These are phyloP conservation scores for Tetramorium parvispinum DNA, from an alignment of 1,140 invertebrate genomes.

Conservation along the genomic window DNA sequence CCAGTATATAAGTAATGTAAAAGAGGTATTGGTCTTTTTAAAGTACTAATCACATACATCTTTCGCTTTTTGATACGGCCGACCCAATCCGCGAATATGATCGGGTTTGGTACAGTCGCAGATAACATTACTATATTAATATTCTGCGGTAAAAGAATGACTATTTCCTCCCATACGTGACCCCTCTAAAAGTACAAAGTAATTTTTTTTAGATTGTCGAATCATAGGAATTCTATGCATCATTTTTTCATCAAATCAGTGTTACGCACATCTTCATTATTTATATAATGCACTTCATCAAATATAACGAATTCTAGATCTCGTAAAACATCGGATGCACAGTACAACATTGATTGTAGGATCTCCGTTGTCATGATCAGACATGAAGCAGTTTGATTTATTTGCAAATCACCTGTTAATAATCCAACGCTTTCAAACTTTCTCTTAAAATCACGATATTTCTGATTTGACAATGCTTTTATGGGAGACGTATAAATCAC, in stretches of 20 bases:
- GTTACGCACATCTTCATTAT: conserved; percentile 94
- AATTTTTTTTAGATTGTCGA: background rate
- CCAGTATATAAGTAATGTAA: conserved; percentile 98
- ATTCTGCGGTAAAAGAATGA: conserved; percentile 97
- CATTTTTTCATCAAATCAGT: background rate
- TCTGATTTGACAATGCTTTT: conserved; percentile 99
- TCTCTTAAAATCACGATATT: conserved; percentile 98
- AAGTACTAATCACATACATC: conserved; percentile 97
- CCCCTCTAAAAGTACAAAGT: conserved; percentile 89
- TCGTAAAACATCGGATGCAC: conserved; percentile 96
- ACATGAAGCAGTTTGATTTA: conserved; percentile 96
- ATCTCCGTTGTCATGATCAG: conserved; percentile 99
- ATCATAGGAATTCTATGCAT: background rate
- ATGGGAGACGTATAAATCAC: conserved; percentile 99
- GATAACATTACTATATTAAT: conserved; percentile 99
- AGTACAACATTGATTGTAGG: conserved; percentile 98
- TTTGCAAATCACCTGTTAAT: conserved; percentile 98
- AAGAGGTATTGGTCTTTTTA: conserved; percentile 97
- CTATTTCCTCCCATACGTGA: conserved; percentile 99
- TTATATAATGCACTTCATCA: conserved; percentile 99
- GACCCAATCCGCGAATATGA: conserved; percentile 99
- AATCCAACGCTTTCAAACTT: conserved; percentile 97
- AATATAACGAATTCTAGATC: conserved; percentile 99
- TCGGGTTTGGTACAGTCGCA: conserved; percentile 98
- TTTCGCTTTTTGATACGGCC: conserved; percentile 96